Percentiles rank a stretch among this genome's conserved stretches.
These are phyloP conservation scores for Drosophila prostipennis DNA, from an alignment of 2,888 invertebrate genomes.

Conservation along the genomic window DNA sequence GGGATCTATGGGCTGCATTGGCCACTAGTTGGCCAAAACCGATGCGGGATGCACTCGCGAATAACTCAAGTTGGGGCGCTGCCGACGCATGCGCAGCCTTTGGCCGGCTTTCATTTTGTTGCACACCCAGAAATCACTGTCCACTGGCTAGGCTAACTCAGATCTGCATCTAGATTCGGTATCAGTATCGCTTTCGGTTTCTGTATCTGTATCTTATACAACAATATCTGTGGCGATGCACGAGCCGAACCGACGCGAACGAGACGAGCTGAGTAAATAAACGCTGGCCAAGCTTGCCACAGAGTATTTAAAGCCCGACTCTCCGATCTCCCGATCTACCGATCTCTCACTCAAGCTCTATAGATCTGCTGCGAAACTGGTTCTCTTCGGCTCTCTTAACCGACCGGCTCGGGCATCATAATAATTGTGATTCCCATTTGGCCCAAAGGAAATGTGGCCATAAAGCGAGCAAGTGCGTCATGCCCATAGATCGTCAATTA, in stretches of 20 bases:
- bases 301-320: constrained; percentile 65
- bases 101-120: constrained; percentile 73
- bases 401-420: not conserved
- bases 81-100: constrained; percentile 68
- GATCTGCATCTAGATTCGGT: not conserved
- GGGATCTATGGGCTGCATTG: constrained; percentile 51
- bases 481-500: constrained; percentile 9
- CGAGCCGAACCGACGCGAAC: constrained; percentile 47
- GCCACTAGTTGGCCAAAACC: constrained; percentile 42
- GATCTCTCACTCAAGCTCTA: constrained; percentile 5
- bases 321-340: not conserved
- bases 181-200: constrained; percentile 12
- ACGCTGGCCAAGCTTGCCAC: constrained; percentile 25
- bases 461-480: constrained; percentile 23
- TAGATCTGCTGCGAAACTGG: constrained; percentile 6
- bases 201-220: constrained; percentile 2
- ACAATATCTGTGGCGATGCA: constrained; percentile 3
- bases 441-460: constrained; percentile 24
- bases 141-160: not conserved
- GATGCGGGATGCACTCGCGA: constrained; percentile 38
- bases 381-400: constrained; percentile 42
- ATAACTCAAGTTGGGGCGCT: constrained; percentile 47
- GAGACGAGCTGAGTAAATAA: constrained; percentile 64
- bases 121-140: constrained; percentile 13
- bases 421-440: constrained; percentile 22